Conservation (phyloP, 1,140 invertebrate genomes). For the Latrodectus geometricus region DNA sequence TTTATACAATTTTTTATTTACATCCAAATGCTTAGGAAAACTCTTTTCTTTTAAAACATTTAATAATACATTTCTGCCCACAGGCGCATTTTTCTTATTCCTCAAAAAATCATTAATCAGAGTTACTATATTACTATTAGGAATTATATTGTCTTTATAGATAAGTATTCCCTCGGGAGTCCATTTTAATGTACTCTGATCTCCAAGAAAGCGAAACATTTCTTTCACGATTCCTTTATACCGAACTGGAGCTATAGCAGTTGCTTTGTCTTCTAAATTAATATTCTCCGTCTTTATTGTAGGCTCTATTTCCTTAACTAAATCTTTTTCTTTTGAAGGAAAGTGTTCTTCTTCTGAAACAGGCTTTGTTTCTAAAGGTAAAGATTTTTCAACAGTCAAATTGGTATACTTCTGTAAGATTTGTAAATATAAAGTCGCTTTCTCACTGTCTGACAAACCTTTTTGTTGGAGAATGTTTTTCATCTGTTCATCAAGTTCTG, state of each 20-base stretch:
- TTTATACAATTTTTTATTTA: background rate
- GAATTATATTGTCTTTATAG: background rate
- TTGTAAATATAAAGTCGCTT: constrained; percentile 5
- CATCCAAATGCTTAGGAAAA: background rate
- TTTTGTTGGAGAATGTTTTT: constrained; percentile 15
- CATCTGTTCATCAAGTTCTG: constrained; percentile 4
- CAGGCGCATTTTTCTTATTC: background rate
- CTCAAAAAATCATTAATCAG: background rate
- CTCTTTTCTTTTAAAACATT: background rate
- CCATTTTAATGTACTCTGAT: background rate
- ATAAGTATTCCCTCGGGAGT: background rate
- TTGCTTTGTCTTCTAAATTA: background rate
- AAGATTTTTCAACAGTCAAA: background rate
- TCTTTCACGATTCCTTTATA: background rate
- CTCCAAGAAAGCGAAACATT: background rate
- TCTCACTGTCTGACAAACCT: background rate
- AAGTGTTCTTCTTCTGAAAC: background rate
- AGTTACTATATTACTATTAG: background rate
- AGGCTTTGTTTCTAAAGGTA: background rate
- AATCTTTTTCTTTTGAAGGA: background rate
- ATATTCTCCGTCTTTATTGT: background rate
- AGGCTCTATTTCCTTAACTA: background rate
- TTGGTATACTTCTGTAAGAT: background rate
- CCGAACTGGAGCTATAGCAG: background rate
- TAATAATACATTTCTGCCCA: background rate